phyloP scores from a whole-genome alignment of 2,888 invertebrate genomes.

The Eubasilissa splendida region DNA sequence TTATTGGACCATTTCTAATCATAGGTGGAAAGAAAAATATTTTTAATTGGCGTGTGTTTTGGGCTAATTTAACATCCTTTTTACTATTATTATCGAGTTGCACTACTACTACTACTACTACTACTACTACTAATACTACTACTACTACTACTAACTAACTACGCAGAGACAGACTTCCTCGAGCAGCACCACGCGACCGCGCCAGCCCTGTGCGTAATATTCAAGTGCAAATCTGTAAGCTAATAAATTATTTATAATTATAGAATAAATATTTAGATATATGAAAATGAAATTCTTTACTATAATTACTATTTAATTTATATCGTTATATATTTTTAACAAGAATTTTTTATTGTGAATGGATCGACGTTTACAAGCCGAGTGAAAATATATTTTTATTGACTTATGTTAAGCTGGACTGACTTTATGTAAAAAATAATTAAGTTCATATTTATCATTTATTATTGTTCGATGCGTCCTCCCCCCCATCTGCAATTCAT shows the following conservation, averaged over 20 bases:
- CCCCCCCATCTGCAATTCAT: neutral
- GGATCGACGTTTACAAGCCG: neutral
- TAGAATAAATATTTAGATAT: slow-evolving; percentile 7
- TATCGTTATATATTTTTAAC: slow-evolving; percentile 37
- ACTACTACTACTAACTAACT: too few relatives aligned
- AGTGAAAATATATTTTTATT: slow-evolving; percentile 14
- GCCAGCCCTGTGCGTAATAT: slow-evolving; percentile 12
- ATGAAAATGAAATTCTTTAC: slow-evolving; percentile 10
- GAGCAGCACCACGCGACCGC: too few relatives aligned
- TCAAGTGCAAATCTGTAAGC: slow-evolving; percentile 34
- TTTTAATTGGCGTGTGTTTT: too few relatives aligned
- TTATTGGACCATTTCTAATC: too few relatives aligned
- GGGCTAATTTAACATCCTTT: too few relatives aligned
- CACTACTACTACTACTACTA: too few relatives aligned
- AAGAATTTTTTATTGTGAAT: slow-evolving; percentile 28
- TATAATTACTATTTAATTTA: slow-evolving; percentile 27
- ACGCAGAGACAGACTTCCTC: too few relatives aligned
- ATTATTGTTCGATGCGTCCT: neutral
- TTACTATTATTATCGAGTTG: too few relatives aligned
- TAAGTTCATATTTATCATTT: slow-evolving; percentile 9
- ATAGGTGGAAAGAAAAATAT: too few relatives aligned
- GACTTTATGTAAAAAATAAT: slow-evolving; percentile 9
- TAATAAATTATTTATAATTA: slow-evolving; percentile 1
- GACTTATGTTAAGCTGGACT: neutral
- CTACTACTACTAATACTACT: too few relatives aligned